A percentile compares a stretch with the other conserved stretches of the same genome.
Evolutionary conservation across 2,113 vertebrate genomes (phyloP).

Genomic region (Panurus biarmicus): DNA sequence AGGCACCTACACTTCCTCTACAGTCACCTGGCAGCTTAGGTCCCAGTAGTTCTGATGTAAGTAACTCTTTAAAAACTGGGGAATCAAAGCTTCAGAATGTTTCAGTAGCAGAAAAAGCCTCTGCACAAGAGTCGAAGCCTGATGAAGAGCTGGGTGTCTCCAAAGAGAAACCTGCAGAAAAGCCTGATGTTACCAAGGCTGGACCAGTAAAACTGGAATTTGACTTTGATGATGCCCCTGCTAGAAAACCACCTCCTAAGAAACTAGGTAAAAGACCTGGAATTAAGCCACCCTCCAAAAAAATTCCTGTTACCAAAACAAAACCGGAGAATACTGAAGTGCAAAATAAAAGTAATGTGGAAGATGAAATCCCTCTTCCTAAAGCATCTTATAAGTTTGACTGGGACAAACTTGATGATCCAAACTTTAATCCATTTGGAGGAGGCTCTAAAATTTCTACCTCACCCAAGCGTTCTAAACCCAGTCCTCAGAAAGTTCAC

Average conservation of each 20-base stretch:
- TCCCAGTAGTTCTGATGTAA: constrained; percentile 50
- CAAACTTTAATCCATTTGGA: constrained; percentile 74
- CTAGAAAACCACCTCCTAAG: constrained; percentile 67
- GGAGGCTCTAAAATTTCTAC: constrained; percentile 54
- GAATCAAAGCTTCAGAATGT: constrained; percentile 62
- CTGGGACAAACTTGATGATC: constrained; percentile 74
- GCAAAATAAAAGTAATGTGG: neutral
- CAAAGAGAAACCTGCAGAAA: neutral
- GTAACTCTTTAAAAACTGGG: constrained; percentile 56
- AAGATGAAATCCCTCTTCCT: constrained; percentile 27
- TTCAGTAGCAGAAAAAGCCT: neutral
- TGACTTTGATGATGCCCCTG: constrained; percentile 70
- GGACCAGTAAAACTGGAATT: constrained; percentile 76
- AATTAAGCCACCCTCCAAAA: constrained; percentile 60
- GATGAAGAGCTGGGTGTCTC: neutral
- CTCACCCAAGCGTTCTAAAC: constrained; percentile 42
- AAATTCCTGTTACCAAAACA: neutral
- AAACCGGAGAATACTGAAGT: neutral
- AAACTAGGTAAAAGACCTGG: constrained; percentile 69
- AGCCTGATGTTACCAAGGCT: neutral
- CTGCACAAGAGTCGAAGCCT: neutral
- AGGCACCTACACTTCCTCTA: neutral
- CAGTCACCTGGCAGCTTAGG: constrained; percentile 59
- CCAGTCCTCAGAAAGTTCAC: neutral
- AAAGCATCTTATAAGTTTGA: constrained; percentile 68